Conservation (phyloP, 2,888 invertebrate species). For the Elaeidobius kamerunicus region DNA sequence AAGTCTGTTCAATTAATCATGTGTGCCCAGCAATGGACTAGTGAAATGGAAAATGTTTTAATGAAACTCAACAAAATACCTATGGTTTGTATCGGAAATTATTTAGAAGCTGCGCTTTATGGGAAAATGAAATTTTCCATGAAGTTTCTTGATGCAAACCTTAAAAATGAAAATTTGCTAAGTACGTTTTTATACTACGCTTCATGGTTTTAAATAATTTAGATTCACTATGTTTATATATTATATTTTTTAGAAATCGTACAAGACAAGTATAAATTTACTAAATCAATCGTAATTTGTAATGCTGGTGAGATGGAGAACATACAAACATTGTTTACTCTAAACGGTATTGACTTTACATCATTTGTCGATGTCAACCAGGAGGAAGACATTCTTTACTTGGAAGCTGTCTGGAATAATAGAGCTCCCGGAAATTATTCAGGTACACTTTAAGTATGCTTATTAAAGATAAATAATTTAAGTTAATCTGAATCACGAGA, state of each 20-base stretch:
- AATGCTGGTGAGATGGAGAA: conserved; percentile 56
- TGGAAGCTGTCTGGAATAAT: conserved; percentile 41
- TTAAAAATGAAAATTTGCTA: conserved; percentile 49
- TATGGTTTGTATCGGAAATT: conserved; percentile 66
- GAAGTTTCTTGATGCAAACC: conserved; percentile 42
- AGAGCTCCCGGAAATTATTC: conserved; percentile 47
- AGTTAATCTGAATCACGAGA: too few relatives aligned
- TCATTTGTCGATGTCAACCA: conserved; percentile 39
- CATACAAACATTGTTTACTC: conserved; percentile 36
- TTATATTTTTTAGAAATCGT: conserved; percentile 48
- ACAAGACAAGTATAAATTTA: conserved; percentile 48
- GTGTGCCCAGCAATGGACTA: conserved; percentile 64
- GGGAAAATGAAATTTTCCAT: conserved; percentile 55
- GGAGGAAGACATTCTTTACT: conserved; percentile 33
- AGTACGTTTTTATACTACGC: conserved; percentile 38
- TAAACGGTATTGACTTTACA: conserved; percentile 35
- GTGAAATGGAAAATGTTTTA: conserved; percentile 56
- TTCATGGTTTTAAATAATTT: not conserved
- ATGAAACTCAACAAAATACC: conserved; percentile 56
- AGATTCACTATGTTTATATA: not conserved
- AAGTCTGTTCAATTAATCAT: conserved; percentile 58
- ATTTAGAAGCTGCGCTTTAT: conserved; percentile 73
- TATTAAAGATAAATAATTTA: too few relatives aligned
- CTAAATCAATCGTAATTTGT: conserved; percentile 63
- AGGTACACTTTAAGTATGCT: conserved; percentile 27